Conservation (phyloP, 2,888 invertebrate genomes). For the Glyphotaelius pellucidus region DNA sequence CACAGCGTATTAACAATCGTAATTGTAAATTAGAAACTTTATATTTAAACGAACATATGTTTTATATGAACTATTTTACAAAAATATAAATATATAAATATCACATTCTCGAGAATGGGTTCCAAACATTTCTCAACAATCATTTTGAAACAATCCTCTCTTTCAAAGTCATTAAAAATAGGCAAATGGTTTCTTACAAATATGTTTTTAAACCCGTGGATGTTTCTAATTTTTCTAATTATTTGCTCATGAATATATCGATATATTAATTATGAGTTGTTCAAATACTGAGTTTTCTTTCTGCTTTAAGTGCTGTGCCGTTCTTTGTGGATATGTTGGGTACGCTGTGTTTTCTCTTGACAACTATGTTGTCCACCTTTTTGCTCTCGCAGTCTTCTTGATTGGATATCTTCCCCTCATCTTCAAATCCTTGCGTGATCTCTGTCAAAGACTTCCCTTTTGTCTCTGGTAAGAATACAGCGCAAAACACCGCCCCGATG, state of each 20-base stretch:
- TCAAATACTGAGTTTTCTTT: constrained; percentile 58
- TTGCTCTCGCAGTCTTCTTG: constrained; percentile 70
- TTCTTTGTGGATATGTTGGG: constrained; percentile 30
- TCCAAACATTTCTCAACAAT: constrained; percentile 3
- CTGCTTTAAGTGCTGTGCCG: constrained; percentile 16
- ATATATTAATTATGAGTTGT: background rate
- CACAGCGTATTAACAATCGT: constrained; percentile 40
- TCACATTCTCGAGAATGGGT: constrained; percentile 33
- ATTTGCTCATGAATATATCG: background rate
- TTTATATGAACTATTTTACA: constrained; percentile 8
- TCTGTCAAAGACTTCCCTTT: constrained; percentile 82
- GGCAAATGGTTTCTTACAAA: background rate
- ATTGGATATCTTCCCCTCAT: constrained; percentile 71
- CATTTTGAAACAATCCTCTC: background rate
- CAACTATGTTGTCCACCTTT: background rate
- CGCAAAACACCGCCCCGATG: constrained; percentile 79
- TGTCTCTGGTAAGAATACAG: constrained; percentile 82
- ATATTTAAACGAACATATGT: background rate
- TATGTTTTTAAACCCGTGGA: background rate
- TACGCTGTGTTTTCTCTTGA: constrained; percentile 54
- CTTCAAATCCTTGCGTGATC: constrained; percentile 81
- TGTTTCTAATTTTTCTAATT: background rate
- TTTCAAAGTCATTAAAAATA: background rate
- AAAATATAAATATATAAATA: constrained; percentile 28
- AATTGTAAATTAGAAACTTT: constrained; percentile 13